Conservation (phyloP, 2,113 vertebrate genomes). For the Ahaetulla prasina region DNA sequence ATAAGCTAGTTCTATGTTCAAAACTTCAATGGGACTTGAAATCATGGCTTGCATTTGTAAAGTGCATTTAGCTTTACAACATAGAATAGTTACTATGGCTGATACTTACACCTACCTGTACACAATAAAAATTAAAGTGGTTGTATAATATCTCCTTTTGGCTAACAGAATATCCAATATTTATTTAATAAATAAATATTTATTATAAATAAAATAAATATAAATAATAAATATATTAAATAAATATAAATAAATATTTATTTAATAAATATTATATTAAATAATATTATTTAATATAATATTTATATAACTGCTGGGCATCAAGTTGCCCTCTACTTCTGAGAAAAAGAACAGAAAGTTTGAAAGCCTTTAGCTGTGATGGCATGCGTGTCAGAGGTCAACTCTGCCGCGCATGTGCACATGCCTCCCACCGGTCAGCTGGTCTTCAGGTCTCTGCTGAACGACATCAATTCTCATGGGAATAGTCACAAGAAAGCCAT, state of each 20-base stretch:
- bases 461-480: no score
- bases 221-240: no score
- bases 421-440: no score
- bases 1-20: neutral
- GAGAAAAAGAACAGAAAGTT: neutral
- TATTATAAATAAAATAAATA: no score
- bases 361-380: neutral
- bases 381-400: no score
- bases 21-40: neutral
- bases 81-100: neutral
- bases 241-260: no score
- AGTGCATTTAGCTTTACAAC: neutral
- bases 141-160: neutral
- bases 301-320: neutral
- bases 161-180: neutral
- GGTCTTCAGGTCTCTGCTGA: no score
- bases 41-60: neutral
- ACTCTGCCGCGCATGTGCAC: no score
- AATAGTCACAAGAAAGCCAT: no score
- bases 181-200: no score
- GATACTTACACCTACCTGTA: conserved; percentile 4
- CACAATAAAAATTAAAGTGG: neutral
- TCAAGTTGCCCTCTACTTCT: neutral
- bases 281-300: no score
- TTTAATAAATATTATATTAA: no score